A percentile compares a stretch with the other conserved stretches of the same genome.
phyloP scores from a whole-genome alignment of 2,797 vertebrate species.

The Pseudocheirus occidentalis region DNA sequence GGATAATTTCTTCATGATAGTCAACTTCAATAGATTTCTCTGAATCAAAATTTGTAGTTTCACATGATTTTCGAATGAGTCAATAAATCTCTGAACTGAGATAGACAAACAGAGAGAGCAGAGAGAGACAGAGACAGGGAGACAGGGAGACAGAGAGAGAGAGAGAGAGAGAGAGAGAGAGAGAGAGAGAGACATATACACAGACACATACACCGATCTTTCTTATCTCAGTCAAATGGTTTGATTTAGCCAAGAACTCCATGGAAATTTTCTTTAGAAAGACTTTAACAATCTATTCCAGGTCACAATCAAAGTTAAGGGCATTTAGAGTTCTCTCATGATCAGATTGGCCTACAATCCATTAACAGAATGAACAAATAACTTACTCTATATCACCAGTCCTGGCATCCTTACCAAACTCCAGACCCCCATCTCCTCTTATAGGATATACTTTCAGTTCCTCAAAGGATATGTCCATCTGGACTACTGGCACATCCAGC shows the following conservation, averaged over 20 bases:
- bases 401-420: not conserved
- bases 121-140: no score
- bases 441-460: not conserved
- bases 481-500: not conserved
- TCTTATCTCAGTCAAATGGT: no score
- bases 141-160: not conserved
- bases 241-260: no score
- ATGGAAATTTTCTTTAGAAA: not conserved
- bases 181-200: not conserved
- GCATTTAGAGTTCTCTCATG: rapidly evolving
- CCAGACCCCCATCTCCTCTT: no score
- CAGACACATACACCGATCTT: no score
- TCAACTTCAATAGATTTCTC: not conserved
- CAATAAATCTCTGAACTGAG: not conserved
- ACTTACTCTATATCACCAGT: not conserved
- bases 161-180: no score
- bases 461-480: not conserved
- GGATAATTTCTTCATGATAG: not conserved
- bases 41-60: not conserved
- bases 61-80: not conserved
- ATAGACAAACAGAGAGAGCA: no score
- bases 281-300: not conserved
- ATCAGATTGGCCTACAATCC: not conserved
- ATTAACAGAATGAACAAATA: not conserved
- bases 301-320: not conserved